Evolutionary conservation across 2,888 invertebrate species (phyloP).

Genomic region (Alsophila aescularia): DNA sequence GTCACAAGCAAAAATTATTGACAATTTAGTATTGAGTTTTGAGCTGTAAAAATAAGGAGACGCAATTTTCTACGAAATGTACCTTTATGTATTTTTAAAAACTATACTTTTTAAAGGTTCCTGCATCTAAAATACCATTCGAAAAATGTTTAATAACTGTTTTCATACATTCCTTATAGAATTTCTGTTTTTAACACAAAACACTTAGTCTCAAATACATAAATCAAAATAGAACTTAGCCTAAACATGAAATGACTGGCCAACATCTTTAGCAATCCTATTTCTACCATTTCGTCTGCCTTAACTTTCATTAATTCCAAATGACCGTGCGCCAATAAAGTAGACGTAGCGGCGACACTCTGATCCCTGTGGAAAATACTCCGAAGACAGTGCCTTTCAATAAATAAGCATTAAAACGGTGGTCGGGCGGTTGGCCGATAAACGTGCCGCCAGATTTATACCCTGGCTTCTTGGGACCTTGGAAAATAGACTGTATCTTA

Average conservation of each 20-base stretch:
- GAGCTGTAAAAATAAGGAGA: no score
- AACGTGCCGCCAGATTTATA: conserved; percentile 48
- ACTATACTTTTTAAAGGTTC: no score
- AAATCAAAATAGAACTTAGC: no score
- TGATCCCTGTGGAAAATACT: conserved; percentile 72
- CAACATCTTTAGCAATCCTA: conserved; percentile 4
- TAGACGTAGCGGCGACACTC: conserved; percentile 64
- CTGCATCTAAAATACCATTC: no score
- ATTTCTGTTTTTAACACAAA: no score
- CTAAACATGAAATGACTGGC: background rate
- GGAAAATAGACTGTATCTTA: conserved; percentile 1
- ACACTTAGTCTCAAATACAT: no score
- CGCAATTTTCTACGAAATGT: no score
- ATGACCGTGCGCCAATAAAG: conserved; percentile 55
- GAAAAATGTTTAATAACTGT: no score
- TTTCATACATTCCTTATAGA: no score
- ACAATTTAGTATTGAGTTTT: no score
- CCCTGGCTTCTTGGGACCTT: conserved; percentile 28
- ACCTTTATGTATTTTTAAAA: no score
- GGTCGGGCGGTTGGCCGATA: conserved; percentile 55
- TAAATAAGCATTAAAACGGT: conserved; percentile 81
- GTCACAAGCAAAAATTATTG: no score
- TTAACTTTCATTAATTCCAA: conserved; percentile 36
- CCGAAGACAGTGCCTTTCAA: conserved; percentile 70
- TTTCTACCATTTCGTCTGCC: conserved; percentile 33